Evolutionary conservation across 1,140 invertebrate species (phyloP).

Genomic region (Drosophila baimaii): DNA sequence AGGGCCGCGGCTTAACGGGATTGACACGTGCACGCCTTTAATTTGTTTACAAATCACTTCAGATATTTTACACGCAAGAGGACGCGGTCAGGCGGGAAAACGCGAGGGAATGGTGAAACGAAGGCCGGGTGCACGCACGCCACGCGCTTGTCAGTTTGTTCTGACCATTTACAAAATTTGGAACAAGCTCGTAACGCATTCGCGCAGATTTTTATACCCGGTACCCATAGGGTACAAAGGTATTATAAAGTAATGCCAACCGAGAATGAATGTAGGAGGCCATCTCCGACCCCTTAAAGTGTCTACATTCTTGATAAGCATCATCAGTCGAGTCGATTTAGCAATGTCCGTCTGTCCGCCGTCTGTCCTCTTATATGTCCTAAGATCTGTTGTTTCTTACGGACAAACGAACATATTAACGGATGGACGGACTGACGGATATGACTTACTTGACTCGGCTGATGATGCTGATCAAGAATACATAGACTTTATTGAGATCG

Average conservation of each 20-base stretch:
- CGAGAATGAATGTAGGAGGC: too few species aligned
- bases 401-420: too few species aligned
- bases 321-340: neutral
- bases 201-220: neutral
- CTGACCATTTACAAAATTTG: neutral
- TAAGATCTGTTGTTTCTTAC: too few species aligned
- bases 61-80: slow-evolving; percentile 82
- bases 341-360: neutral
- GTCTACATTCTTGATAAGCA: too few species aligned
- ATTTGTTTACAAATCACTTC: slow-evolving; percentile 84
- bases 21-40: slow-evolving; percentile 82
- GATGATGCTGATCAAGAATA: too few species aligned
- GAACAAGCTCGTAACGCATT: neutral
- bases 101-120: neutral
- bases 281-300: neutral
- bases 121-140: neutral
- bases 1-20: slow-evolving; percentile 68
- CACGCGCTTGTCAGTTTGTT: neutral
- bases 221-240: neutral
- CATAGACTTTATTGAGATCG: too few species aligned
- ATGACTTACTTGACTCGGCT: too few species aligned
- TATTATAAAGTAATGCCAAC: neutral
- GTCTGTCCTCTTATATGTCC: too few species aligned
- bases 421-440: too few species aligned
- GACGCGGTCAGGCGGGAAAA: slow-evolving; percentile 16